Evolutionary conservation across 2,888 invertebrate genomes (phyloP).

Genomic region (Ptychoptera contaminata): DNA sequence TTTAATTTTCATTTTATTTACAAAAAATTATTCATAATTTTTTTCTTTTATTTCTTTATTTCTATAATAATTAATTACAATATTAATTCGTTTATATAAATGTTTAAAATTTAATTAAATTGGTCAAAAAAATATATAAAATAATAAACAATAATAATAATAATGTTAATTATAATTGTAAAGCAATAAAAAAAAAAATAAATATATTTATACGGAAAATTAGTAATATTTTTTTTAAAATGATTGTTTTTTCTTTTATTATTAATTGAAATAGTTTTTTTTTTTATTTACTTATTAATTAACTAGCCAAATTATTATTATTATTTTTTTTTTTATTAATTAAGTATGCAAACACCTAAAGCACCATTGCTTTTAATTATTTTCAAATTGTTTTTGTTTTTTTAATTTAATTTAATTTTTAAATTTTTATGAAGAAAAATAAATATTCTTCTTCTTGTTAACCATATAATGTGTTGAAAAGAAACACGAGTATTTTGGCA

Average conservation of each 20-base stretch:
- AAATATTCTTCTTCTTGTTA: constrained; percentile 14
- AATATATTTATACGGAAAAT: too few relatives aligned
- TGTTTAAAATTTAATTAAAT: too few relatives aligned
- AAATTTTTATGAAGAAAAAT: constrained; percentile 16
- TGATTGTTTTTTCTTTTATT: constrained; percentile 2
- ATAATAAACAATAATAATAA: too few relatives aligned
- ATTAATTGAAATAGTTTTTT: constrained; percentile 7
- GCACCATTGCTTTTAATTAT: too few relatives aligned
- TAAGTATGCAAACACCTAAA: too few relatives aligned
- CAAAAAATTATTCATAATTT: constrained; percentile 6
- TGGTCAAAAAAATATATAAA: too few relatives aligned
- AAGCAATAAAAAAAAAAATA: too few relatives aligned
- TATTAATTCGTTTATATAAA: constrained; percentile 4
- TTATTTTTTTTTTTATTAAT: constrained; percentile 3
- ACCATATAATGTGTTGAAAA: constrained; percentile 1
- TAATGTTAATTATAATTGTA: too few relatives aligned
- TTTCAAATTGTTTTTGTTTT: too few relatives aligned
- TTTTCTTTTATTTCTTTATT: constrained; percentile 8
- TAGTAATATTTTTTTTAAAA: constrained; percentile 6
- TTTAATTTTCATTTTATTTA: constrained; percentile 6
- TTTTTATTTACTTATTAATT: constrained; percentile 6
- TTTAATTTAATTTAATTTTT: too few relatives aligned
- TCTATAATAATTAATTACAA: constrained; percentile 10
- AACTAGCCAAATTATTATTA: constrained; percentile 7
- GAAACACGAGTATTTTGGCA: too few relatives aligned